Conservation (phyloP, 2,888 invertebrate species). For the Agriotes lineatus region DNA sequence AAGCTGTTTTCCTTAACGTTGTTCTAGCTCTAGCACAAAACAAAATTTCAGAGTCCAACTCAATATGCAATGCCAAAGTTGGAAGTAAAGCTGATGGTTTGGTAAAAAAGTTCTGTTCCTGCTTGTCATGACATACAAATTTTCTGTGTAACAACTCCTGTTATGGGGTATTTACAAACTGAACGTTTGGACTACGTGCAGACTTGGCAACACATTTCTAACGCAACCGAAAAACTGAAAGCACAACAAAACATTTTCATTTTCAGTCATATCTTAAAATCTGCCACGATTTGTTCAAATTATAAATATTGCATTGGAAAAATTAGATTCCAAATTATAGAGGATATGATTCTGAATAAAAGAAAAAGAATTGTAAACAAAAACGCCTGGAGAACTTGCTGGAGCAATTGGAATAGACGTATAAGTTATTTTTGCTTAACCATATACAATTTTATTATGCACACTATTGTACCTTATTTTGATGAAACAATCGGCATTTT, state of each 20-base stretch:
- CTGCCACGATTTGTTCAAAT: not conserved
- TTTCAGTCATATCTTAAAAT: not conserved
- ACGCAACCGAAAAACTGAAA: not conserved
- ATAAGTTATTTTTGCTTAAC: constrained; percentile 4
- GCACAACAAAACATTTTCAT: not conserved
- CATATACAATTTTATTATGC: not conserved
- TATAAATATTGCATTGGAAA: not conserved
- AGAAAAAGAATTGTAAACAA: constrained; percentile 2
- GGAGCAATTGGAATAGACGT: not conserved
- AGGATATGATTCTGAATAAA: not conserved
- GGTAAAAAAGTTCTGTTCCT: not conserved
- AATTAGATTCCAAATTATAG: not conserved
- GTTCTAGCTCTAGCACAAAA: not conserved
- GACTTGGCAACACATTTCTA: not conserved
- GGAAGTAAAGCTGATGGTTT: not conserved
- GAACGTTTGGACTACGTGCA: not conserved
- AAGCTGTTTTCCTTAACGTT: too few relatives aligned
- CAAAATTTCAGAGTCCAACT: not conserved
- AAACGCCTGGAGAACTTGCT: not conserved
- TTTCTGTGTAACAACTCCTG: not conserved
- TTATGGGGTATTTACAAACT: not conserved
- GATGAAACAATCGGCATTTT: not conserved
- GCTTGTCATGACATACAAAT: too few relatives aligned
- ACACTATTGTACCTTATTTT: not conserved
- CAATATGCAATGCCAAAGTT: not conserved